These are phyloP conservation scores for Helobdella robusta DNA, from an alignment of 2,888 invertebrate genomes.

Conservation along the genomic window DNA sequence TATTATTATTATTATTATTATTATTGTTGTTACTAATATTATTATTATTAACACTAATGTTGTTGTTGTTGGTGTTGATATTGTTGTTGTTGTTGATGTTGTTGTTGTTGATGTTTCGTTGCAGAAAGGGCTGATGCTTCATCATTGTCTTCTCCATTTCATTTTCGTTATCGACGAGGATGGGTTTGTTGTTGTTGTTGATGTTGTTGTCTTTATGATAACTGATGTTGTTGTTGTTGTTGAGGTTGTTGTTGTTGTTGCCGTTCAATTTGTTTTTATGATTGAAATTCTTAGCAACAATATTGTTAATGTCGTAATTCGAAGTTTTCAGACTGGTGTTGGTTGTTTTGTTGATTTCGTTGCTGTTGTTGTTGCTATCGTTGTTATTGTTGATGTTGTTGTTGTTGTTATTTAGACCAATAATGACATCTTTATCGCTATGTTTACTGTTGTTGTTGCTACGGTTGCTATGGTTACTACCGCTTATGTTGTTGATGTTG, in stretches of 20 bases:
- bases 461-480: not conserved
- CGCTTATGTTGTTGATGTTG: no score
- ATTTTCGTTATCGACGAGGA: not conserved
- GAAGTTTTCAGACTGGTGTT: not conserved
- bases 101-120: not conserved
- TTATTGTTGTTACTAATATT: not conserved
- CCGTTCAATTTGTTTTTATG: not conserved
- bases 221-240: constrained; percentile 6
- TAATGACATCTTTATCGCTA: not conserved
- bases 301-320: not conserved
- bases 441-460: not conserved
- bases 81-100: no score
- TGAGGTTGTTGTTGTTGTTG: constrained; percentile 5
- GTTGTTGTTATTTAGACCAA: not conserved
- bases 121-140: not conserved
- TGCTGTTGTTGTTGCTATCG: not conserved
- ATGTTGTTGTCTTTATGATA: constrained; percentile 2
- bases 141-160: not conserved
- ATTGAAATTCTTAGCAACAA: not conserved
- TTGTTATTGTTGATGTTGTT: not conserved
- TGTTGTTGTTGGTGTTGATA: no score
- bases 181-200: constrained; percentile 1
- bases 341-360: not conserved
- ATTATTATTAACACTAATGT: no score
- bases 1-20: not conserved